Percentiles rank a stretch among this genome's conserved stretches.
These are phyloP conservation scores for Agrotis segetum DNA, from an alignment of 2,888 invertebrate species.

Conservation along the genomic window DNA sequence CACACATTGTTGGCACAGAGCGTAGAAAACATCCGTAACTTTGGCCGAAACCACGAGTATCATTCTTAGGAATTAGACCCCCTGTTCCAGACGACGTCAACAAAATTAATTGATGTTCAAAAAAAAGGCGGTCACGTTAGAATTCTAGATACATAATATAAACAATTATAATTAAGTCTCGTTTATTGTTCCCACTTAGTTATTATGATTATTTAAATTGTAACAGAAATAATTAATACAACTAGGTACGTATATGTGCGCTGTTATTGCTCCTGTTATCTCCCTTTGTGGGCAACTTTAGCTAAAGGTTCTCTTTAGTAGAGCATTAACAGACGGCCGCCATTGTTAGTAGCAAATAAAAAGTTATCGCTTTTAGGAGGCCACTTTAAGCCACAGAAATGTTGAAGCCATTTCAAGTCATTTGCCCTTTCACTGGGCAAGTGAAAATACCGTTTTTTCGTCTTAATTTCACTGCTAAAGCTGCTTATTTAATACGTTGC, in stretches of 20 bases:
- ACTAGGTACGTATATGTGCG: constrained; percentile 18
- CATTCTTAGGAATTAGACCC: too few species aligned
- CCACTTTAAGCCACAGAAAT: constrained; percentile 40
- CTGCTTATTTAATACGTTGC: too few species aligned
- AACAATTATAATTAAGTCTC: constrained; percentile 22
- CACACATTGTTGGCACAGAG: too few species aligned
- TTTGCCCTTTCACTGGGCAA: constrained; percentile 19
- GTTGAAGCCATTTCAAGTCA: constrained; percentile 37
- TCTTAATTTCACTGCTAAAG: background rate
- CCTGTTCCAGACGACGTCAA: background rate
- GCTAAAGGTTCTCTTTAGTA: constrained; percentile 42
- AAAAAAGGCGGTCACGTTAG: background rate
- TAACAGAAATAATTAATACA: constrained; percentile 39
- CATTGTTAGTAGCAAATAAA: constrained; percentile 60
- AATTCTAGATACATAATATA: background rate
- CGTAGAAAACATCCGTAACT: too few species aligned
- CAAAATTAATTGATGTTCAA: constrained; percentile 13
- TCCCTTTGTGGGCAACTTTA: constrained; percentile 44
- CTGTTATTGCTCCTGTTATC: constrained; percentile 52
- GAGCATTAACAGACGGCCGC: constrained; percentile 50
- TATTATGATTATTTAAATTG: constrained; percentile 32
- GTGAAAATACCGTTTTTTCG: constrained; percentile 10
- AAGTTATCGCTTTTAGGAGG: constrained; percentile 53
- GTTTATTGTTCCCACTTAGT: constrained; percentile 2
- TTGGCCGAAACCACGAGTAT: too few species aligned